Evolutionary conservation across 2,797 vertebrate species (phyloP), one percentile per base, ranked within the genome.

Genomic region (Lerista edwardsae): DNA sequence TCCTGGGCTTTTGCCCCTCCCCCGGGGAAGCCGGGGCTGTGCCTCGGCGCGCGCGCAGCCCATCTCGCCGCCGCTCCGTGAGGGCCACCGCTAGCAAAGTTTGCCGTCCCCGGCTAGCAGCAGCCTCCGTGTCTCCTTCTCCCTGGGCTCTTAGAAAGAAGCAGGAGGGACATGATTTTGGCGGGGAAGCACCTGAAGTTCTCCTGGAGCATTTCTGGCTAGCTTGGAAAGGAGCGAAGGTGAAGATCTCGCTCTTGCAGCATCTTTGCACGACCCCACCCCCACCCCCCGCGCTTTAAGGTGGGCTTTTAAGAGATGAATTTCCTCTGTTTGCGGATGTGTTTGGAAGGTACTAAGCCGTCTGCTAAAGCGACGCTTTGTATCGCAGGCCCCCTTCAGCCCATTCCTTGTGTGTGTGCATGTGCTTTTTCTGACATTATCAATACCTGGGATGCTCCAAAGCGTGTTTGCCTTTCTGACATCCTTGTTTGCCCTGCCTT

Each of bases 151-250:
- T 67, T 29, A 4, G 64, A 27, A 21, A 61, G 12, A 47, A 31
- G 47, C 55, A 34, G 29, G 21, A 3, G 86, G 31, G 6, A 19
- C 12, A 36, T 10, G 19, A 6, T 31, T 55, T 59, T 31, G 74
- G 34, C 23, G 29, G 47, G n/a, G 34, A 64, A 72, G n/a, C 31
- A 29, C 61, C 51, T 14, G 34, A 85, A 85, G 62, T 85, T 85
- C 64, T 25, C 84, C 78, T n/a, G 71, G 51, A 61, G 79, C 84
- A 41, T 75, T n/a, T 44, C 36, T 61, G 14, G 3, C 57, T 21
- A 29, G 39, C 75, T 17, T 23, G 78, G 71, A n/a, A 15, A 17
- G 69, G 44, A n/a, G 61, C 6, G 61, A 59, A 59, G 21, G 61
- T 7, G 77, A 21, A 34, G 21, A 8, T 29, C 21, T 3, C 76